Evolutionary conservation across 53 echinoderm and acorn worm species (phyloP).

Genomic region (Echinarachnius parma): DNA sequence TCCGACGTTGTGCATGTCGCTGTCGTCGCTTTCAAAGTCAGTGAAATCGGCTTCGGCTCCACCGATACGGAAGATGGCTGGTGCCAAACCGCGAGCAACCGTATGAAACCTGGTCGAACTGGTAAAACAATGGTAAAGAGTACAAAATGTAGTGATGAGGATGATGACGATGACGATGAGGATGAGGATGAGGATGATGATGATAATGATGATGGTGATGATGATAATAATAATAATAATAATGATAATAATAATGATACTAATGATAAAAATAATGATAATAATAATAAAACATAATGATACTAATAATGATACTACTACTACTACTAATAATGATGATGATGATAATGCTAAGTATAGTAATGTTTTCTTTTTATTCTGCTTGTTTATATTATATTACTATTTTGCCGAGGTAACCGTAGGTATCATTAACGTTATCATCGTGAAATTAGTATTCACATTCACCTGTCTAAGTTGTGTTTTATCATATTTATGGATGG

Average conservation of each 20-base stretch:
- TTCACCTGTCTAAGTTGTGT: no score
- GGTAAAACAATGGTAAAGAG: no score
- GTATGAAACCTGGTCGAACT: slow-evolving; percentile 19
- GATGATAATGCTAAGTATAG: not conserved
- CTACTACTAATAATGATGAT: not conserved
- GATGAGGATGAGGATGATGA: not conserved
- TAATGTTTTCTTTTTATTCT: no score
- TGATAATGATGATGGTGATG: not conserved
- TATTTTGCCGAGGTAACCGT: no score
- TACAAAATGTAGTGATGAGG: no score
- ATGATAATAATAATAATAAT: not conserved
- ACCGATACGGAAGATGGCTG: slow-evolving; percentile 25
- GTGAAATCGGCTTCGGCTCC: slow-evolving; percentile 26
- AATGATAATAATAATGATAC: not conserved
- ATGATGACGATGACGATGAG: not conserved
- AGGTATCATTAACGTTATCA: no score
- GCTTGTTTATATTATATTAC: no score
- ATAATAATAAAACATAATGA: not conserved
- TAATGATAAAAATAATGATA: not conserved
- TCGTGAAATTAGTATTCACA: no score
- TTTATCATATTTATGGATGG: no score
- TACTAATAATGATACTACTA: not conserved
- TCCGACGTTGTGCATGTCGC: not conserved
- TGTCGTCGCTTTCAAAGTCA: not conserved
- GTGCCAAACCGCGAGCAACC: slow-evolving; percentile 8